Evolutionary conservation across 1,140 invertebrate species (phyloP).

Genomic region (Himalopsyche phryganea): DNA sequence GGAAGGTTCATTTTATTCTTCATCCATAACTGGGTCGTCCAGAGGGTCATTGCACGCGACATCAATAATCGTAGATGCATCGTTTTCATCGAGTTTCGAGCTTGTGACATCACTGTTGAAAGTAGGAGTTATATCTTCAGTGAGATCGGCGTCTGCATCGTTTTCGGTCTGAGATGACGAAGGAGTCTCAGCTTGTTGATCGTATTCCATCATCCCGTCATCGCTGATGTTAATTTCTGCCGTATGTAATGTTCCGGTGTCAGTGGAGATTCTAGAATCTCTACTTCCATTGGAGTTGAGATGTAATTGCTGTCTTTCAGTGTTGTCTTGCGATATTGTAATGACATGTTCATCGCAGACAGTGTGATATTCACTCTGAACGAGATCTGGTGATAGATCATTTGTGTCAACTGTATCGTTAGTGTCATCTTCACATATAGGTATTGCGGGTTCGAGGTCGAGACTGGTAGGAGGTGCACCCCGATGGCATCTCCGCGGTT

Average conservation of each 20-base stretch:
- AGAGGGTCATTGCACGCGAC: conserved; percentile 7
- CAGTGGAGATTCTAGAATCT: conserved; percentile 28
- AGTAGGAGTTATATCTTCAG: conserved; percentile 27
- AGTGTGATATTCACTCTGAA: conserved; percentile 30
- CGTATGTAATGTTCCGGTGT: conserved; percentile 30
- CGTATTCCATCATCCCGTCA: conserved; percentile 23
- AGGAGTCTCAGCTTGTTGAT: conserved; percentile 23
- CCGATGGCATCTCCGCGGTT: conserved; percentile 6
- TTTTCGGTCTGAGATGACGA: conserved; percentile 26
- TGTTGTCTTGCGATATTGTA: not conserved
- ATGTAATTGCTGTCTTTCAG: not conserved
- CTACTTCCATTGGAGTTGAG: conserved; percentile 21
- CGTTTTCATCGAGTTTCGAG: conserved; percentile 28
- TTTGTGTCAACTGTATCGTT: not conserved
- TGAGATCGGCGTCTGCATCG: conserved; percentile 22
- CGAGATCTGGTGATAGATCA: conserved; percentile 20
- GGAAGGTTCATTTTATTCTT: not conserved
- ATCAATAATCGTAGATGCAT: conserved; percentile 29
- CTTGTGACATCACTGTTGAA: conserved; percentile 19
- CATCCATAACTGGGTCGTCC: not conserved
- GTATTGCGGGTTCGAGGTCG: conserved; percentile 11
- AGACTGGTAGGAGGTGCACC: not conserved
- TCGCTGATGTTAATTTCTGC: conserved; percentile 30
- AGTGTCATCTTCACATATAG: conserved; percentile 17
- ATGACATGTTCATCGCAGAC: conserved; percentile 24